Percentiles rank a stretch among this genome's conserved stretches.
phyloP scores from a whole-genome alignment of 2,797 vertebrate genomes.

The Scleropages formosus region DNA sequence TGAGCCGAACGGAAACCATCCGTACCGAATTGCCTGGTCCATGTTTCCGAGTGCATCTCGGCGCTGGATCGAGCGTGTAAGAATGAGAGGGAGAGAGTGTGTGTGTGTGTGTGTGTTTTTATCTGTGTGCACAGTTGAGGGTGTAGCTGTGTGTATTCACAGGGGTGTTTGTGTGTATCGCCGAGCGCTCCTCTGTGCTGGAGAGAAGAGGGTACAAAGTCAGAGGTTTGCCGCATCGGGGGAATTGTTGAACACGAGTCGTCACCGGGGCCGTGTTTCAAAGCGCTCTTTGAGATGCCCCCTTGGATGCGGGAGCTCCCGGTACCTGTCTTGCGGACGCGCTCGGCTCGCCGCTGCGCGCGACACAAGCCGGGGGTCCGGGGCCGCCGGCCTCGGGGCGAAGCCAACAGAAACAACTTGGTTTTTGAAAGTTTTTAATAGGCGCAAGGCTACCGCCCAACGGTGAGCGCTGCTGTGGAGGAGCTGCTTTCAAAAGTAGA shows the following conservation, averaged over 20 bases:
- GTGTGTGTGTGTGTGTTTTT: background rate
- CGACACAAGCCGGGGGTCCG: conserved; percentile 17
- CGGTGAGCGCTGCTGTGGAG: conserved; percentile 11
- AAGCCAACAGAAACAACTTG: background rate
- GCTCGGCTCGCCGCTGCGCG: background rate
- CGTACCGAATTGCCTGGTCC: no score
- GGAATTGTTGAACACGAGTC: conserved; percentile 2
- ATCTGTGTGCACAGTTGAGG: background rate
- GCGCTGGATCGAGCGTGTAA: background rate
- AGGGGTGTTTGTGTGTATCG: background rate
- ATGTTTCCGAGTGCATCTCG: background rate
- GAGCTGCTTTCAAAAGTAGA: conserved; percentile 2
- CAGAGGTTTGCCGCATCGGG: background rate
- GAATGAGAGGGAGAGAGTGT: background rate
- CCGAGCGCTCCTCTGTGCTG: background rate
- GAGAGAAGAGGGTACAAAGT: background rate
- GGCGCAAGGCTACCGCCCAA: background rate
- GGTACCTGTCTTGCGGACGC: background rate
- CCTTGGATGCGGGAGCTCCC: background rate
- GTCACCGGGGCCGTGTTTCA: background rate
- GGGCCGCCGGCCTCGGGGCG: background rate
- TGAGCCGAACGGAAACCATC: no score
- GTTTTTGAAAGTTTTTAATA: background rate
- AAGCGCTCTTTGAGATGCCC: conserved; percentile 7
- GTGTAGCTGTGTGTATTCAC: background rate